Evolutionary conservation across 2,113 vertebrate genomes (phyloP).

Genomic region (Polypterus senegalus): DNA sequence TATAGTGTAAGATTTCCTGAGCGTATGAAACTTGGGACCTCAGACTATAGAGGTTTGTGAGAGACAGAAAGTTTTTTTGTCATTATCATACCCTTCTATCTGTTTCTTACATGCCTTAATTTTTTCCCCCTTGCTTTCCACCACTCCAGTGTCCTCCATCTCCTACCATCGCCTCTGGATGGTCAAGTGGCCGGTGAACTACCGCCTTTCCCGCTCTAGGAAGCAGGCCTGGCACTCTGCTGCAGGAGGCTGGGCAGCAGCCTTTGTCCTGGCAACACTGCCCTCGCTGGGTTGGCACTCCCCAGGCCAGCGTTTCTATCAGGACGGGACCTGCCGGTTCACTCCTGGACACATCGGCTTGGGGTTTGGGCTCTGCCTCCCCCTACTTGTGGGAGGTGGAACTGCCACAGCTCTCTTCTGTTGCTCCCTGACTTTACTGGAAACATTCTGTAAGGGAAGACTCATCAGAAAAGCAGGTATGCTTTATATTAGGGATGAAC

Average conservation of each 20-base stretch:
- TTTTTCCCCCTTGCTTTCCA: not conserved
- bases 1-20: too few relatives aligned
- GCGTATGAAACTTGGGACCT: too few relatives aligned
- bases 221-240: constrained; percentile 62
- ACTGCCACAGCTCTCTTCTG: constrained; percentile 64
- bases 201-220: constrained; percentile 62
- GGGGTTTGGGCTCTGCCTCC: constrained; percentile 62
- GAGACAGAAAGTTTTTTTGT: too few relatives aligned
- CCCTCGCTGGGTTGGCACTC: constrained; percentile 70
- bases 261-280: constrained; percentile 63
- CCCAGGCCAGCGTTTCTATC: constrained; percentile 59
- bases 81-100: too few relatives aligned
- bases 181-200: constrained; percentile 67
- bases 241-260: constrained; percentile 68
- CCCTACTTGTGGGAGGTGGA: constrained; percentile 55
- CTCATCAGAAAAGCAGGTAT: too few relatives aligned
- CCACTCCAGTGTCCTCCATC: constrained; percentile 45
- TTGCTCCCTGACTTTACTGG: constrained; percentile 61
- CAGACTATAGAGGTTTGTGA: too few relatives aligned
- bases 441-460: constrained; percentile 51
- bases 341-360: constrained; percentile 65
- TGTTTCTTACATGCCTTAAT: not conserved
- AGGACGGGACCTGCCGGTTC: constrained; percentile 58
- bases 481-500: too few relatives aligned
- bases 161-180: constrained; percentile 73